Base-by-base conservation (phyloP, 2,888 invertebrate species). In the Poecilus cupreus region DNA sequence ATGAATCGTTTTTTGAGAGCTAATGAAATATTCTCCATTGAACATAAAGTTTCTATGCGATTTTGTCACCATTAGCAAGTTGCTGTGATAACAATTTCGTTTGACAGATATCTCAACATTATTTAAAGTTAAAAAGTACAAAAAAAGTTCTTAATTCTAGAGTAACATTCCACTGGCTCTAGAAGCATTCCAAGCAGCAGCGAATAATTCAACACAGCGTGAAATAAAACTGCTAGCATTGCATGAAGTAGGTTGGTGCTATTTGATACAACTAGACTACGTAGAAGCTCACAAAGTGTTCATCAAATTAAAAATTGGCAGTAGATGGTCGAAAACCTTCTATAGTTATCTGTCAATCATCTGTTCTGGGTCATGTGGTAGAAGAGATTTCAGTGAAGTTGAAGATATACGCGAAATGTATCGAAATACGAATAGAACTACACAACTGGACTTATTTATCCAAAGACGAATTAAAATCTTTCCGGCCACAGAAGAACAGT, bases 211-310 rank as follows among this genome's bases (percentile, higher is more conserved):
- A 3, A 90, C 90, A n/a, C 93, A 93, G 85, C 88, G 92, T 43
- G 94, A 94, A 88, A 89, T 94, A 5, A 92, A 92, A 86, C 88
- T 93, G 13, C 89, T 94, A 60, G 92, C 93, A 83, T 83, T 88
- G 22, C 89, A 90, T 83, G 93, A 94, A 87, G 91, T 93, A 72
- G 93, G 92, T 72, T 94, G 94, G 94, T 93, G 93, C 85, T 90
- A 92, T 85, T 86, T 94, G 49, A 92, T 94, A 83, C 90, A 91
- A 82, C 87, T 94, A 82, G 91, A 92, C 84, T 94, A 92, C 88
- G 87, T 87, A 16, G 89, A 91, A 82, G 91, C 92, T 1, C 89
- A 90, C 84, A 86, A 86, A 57, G 90, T 91, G 39, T 92, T 93
- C 84, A 85, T 88, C 8, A 90, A 91, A 84, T 88, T 94, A 64